Evolutionary conservation across 2,888 invertebrate genomes (phyloP), one percentile per base, ranked within the genome.

Genomic region (Piscicola geometra): DNA sequence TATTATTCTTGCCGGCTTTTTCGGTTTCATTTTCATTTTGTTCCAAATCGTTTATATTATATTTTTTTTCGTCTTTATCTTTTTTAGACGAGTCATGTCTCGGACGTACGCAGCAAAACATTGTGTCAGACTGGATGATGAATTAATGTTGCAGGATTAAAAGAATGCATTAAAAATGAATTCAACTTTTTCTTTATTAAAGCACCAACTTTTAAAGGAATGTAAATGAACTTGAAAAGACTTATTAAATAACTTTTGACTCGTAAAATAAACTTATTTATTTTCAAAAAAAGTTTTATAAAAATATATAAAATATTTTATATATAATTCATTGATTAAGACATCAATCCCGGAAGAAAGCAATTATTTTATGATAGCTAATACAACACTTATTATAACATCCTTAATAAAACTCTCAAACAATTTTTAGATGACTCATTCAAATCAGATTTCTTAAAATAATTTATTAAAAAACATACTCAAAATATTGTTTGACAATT

Each of bases 161-260:
- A n/a, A 56, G 25, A 56, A 56, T 18, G 60, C 60, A 18, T 56
- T 56, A 56, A 56, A 56, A 56, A 25, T 5, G n/a, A 56, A 56
- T 5, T 21, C n/a, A 56, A 15, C 3, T 21, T 25, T 56, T 25
- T 3, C 25, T 25, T 5, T 18, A 15, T 56, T 18, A 56, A 18
- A 56, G 60, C 60, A n/a, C 60, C n/a, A 47, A 47, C 3, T 56
- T 56, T 25, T 18, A 56, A 56, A 25, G 9, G n/a, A n/a, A 56
- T 15, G 60, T 56, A 9, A 15, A 18, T 56, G n/a, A 56, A 15
- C n/a, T 15, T 25, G n/a, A 56, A 5, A n/a, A 5, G 25, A 25
- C 3, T 15, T 56, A 3, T 5, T 18, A 15, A 15, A 56, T 5
- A n/a, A 18, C n/a, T 56, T 5, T 56, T 56, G 60, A 18, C n/a